Base-by-base conservation (phyloP, 2,888 invertebrate genomes). In the Netelia inedita region DNA sequence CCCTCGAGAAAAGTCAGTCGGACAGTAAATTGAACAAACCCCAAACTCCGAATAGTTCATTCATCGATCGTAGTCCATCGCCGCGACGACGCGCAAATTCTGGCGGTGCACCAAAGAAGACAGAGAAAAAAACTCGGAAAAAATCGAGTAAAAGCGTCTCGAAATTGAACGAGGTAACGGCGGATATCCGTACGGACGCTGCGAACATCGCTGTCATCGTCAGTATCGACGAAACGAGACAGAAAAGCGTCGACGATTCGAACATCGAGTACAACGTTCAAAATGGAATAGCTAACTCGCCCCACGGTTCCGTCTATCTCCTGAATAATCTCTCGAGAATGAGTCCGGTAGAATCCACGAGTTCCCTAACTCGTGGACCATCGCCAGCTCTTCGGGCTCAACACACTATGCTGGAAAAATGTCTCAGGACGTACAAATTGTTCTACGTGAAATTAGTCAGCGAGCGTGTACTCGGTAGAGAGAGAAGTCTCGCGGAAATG, bases 1-100 rank as follows among this genome's bases (percentile, higher is more conserved):
- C 93, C 0, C 79, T 95, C 75, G 96, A 96, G 90, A 96, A 96
- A 88, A 96, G 96, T 91, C 96, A 96, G 91, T 96, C 96, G 0
- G 96, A 96, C 91, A 96, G 96, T 21, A 96, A 95, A 90, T 93
- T 96, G 19, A 95, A 95, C 88, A 95, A 95, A 84, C 94, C 90
- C 0, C 91, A 90, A 16, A 86, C 79, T 2, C 82, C 86, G 0
- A 89, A 79, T 59, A 86, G 80, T 53, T 89, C 90, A 0, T 90
- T 89, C 11, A 80, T 80, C 0, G 93, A 93, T 43, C 91, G 92
- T 21, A 93, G 92, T 74, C 92, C 92, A 0, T 93, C 92, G 79
- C 93, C 93, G 0, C 86, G 93, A 69, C 90, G 93, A 82, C 87
- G 93, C 87, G 93, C 93, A 0, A 93, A 94, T 83, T 94, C 93